These are phyloP conservation scores for Acronicta alni DNA, from an alignment of 2,888 invertebrate genomes.

Conservation along the genomic window DNA sequence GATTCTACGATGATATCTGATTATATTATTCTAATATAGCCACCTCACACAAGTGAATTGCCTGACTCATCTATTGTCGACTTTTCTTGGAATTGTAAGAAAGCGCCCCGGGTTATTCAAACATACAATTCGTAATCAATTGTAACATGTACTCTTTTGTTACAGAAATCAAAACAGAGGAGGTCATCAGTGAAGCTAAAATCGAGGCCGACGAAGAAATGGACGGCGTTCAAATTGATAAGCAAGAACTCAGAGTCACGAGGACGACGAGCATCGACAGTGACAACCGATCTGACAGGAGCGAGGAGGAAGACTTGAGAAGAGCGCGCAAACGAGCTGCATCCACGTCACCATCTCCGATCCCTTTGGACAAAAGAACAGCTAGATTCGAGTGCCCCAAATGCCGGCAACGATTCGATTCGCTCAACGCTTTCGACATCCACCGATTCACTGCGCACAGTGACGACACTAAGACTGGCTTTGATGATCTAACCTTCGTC, in stretches of 20 bases:
- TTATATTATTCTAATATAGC: conserved; percentile 78
- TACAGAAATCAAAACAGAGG: conserved; percentile 88
- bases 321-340: conserved; percentile 81
- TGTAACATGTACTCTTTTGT: conserved; percentile 82
- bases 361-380: conserved; percentile 79
- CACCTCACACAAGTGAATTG: conserved; percentile 74
- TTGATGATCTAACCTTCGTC: conserved; percentile 93
- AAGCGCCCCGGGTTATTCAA: conserved; percentile 83
- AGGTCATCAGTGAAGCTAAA: conserved; percentile 84
- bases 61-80: conserved; percentile 87
- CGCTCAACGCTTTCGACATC: conserved; percentile 91
- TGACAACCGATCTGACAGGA: conserved; percentile 89
- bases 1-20: conserved; percentile 73
- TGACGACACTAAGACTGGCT: conserved; percentile 90
- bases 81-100: conserved; percentile 87
- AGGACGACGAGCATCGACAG: conserved; percentile 87
- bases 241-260: conserved; percentile 72
- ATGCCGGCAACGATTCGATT: conserved; percentile 93
- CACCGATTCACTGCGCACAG: conserved; percentile 91
- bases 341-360: conserved; percentile 76
- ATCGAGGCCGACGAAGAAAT: conserved; percentile 77
- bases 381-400: conserved; percentile 91
- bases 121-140: conserved; percentile 78
- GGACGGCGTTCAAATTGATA: conserved; percentile 76
- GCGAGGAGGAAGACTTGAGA: conserved; percentile 82